A percentile compares a stretch with the other conserved stretches of the same genome.
Evolutionary conservation across 1,140 invertebrate genomes (phyloP).

Genomic region (Drosophila biarmipes): DNA sequence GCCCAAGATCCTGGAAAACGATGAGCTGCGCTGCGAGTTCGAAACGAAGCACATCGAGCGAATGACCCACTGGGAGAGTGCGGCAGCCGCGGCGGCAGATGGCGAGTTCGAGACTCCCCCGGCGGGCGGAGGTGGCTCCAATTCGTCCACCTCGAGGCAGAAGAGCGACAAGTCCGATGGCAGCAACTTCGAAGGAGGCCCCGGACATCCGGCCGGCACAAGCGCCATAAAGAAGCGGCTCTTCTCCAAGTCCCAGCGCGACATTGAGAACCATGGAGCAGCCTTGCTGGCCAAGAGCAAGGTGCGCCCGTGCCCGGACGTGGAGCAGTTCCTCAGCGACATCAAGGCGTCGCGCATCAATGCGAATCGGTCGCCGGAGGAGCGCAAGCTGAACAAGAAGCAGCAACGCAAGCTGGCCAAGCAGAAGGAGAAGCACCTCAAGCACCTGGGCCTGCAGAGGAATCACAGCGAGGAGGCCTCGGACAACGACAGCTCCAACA

Average conservation of each 20-base stretch:
- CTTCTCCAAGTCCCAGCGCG: constrained; percentile 67
- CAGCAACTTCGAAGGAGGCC: constrained; percentile 18
- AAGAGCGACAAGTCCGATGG: constrained; percentile 77
- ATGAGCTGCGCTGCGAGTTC: constrained; percentile 86
- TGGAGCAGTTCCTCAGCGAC: constrained; percentile 77
- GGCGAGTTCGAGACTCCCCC: constrained; percentile 47
- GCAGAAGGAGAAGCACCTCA: constrained; percentile 86
- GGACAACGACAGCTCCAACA: constrained; percentile 73
- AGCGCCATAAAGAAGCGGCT: constrained; percentile 76
- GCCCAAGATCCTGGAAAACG: constrained; percentile 86
- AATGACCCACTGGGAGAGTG: constrained; percentile 72
- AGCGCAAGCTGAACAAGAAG: constrained; percentile 82
- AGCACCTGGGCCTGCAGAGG: constrained; percentile 85
- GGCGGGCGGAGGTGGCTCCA: constrained; percentile 30
- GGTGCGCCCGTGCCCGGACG: constrained; percentile 63
- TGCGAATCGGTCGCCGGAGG: constrained; percentile 77
- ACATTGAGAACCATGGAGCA: constrained; percentile 65
- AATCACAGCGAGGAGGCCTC: constrained; percentile 72
- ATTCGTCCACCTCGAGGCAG: constrained; percentile 57
- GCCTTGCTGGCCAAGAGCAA: constrained; percentile 59
- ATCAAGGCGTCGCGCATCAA: constrained; percentile 71
- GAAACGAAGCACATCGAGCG: constrained; percentile 86
- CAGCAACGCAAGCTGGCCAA: constrained; percentile 84
- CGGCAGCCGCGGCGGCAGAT: constrained; percentile 11
- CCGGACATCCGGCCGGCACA: constrained; percentile 55